A percentile compares a stretch with the other conserved stretches of the same genome.
phyloP scores from a whole-genome alignment of 2,113 vertebrate genomes.

The Cepphus grylle region DNA sequence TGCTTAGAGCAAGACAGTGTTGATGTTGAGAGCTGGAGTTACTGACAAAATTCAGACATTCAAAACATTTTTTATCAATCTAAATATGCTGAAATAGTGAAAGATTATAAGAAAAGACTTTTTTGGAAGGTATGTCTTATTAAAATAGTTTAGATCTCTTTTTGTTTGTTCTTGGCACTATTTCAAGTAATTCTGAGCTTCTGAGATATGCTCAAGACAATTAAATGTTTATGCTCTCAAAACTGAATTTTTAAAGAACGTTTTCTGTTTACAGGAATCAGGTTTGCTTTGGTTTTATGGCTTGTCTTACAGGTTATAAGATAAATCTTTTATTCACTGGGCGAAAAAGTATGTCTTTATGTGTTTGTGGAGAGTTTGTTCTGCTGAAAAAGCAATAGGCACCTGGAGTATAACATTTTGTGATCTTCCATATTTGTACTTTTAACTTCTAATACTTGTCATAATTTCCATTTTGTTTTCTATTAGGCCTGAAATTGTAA shows the following conservation, averaged over 20 bases:
- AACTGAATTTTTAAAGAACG: not conserved
- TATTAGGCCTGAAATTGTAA: not conserved
- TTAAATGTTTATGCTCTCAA: constrained; percentile 16
- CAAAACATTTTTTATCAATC: not conserved
- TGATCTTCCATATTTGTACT: not conserved
- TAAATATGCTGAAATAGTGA: not conserved
- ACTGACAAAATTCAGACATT: not conserved
- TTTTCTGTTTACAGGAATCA: not conserved
- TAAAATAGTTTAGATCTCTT: not conserved
- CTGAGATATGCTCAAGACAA: not conserved
- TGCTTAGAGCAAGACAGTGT: not conserved
- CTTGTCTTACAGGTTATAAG: not conserved
- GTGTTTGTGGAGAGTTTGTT: not conserved
- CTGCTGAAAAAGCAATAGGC: not conserved
- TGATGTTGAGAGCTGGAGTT: not conserved
- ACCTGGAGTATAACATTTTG: not conserved
- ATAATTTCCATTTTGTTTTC: not conserved
- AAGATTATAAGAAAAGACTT: not conserved
- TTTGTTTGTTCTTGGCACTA: not conserved
- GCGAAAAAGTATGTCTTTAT: not conserved
- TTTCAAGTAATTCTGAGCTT: not conserved
- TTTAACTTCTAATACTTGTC: not conserved
- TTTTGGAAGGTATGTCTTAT: not conserved
- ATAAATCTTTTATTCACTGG: not conserved
- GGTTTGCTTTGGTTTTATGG: not conserved